Percentiles rank a stretch among this genome's conserved stretches.
Evolutionary conservation across 2,888 invertebrate species (phyloP).

Genomic region (Sthenelais limicola): DNA sequence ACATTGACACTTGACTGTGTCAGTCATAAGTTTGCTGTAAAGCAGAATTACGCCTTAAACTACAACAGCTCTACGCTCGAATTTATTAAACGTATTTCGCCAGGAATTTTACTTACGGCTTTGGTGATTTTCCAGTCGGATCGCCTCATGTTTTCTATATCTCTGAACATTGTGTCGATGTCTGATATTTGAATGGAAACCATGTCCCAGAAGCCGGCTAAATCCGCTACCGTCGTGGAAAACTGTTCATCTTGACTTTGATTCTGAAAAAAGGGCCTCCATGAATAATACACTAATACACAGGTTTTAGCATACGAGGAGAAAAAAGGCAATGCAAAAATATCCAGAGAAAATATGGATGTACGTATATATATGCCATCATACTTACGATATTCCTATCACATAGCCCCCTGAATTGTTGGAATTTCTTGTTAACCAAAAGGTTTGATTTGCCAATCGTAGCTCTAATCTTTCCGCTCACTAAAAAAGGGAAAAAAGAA

Average conservation of each 20-base stretch:
- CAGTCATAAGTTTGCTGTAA: too few relatives aligned
- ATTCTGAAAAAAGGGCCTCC: constrained; percentile 74
- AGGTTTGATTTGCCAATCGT: constrained; percentile 93
- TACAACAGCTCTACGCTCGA: too few relatives aligned
- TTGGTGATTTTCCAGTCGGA: constrained; percentile 68
- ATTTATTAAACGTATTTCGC: too few relatives aligned
- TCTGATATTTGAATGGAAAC: constrained; percentile 91
- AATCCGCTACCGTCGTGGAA: constrained; percentile 89
- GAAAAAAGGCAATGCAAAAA: too few relatives aligned
- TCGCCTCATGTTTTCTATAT: constrained; percentile 68
- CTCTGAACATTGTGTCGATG: constrained; percentile 83
- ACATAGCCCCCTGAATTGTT: constrained; percentile 90
- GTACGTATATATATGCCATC: not conserved
- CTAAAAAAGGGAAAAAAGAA: constrained; percentile 58
- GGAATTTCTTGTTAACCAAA: constrained; percentile 92
- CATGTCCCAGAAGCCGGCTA: constrained; percentile 99
- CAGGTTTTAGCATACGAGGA: too few relatives aligned
- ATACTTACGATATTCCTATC: constrained; percentile 78
- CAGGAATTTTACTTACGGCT: constrained; percentile 13
- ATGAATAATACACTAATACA: too few relatives aligned
- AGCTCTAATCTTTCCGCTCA: constrained; percentile 86
- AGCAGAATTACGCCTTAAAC: too few relatives aligned
- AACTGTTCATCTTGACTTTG: constrained; percentile 84
- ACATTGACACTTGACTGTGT: too few relatives aligned
- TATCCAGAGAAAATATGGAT: not conserved